A percentile compares a stretch with the other conserved stretches of the same genome.
These are phyloP conservation scores for Takifugu ocellatus DNA, from an alignment of 2,797 vertebrate genomes.

Conservation along the genomic window DNA sequence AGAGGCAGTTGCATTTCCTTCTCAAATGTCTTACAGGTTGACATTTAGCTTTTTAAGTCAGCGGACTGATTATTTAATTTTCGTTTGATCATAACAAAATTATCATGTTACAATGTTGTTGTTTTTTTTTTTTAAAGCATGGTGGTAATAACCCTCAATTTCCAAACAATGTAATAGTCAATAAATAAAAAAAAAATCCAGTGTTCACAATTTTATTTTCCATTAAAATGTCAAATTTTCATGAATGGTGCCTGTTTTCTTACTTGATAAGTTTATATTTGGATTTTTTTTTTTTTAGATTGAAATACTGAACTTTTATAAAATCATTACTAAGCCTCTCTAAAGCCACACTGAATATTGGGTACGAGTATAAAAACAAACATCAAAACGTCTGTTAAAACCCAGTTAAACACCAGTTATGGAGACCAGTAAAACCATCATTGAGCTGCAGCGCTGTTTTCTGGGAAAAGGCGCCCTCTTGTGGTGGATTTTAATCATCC, in stretches of 20 bases:
- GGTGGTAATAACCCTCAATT: constrained; percentile 71
- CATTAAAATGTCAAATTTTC: constrained; percentile 78
- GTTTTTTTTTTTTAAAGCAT: constrained; percentile 61
- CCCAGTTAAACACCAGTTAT: too few relatives aligned
- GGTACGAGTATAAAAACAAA: too few relatives aligned
- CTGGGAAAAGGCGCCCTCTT: constrained; percentile 38
- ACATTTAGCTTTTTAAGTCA: constrained; percentile 58
- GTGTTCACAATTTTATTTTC: constrained; percentile 77
- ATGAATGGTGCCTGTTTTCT: constrained; percentile 34
- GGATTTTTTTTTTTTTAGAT: too few relatives aligned
- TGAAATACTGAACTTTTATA: too few relatives aligned
- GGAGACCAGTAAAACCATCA: neutral
- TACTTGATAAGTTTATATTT: neutral
- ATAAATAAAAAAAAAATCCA: constrained; percentile 48
- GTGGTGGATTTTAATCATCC: constrained; percentile 28
- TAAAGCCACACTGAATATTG: too few relatives aligned
- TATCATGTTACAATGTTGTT: constrained; percentile 57
- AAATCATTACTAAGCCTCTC: too few relatives aligned
- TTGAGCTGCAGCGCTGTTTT: constrained; percentile 10
- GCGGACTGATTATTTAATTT: constrained; percentile 55
- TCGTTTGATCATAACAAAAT: constrained; percentile 60
- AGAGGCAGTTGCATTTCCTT: constrained; percentile 54
- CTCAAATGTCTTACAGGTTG: constrained; percentile 63
- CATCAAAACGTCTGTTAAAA: too few relatives aligned
- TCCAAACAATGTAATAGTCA: constrained; percentile 72